A percentile compares a stretch with the other conserved stretches of the same genome.
Conservation (phyloP, 2,797 vertebrate genomes). For the Coregonus sp. region DNA sequence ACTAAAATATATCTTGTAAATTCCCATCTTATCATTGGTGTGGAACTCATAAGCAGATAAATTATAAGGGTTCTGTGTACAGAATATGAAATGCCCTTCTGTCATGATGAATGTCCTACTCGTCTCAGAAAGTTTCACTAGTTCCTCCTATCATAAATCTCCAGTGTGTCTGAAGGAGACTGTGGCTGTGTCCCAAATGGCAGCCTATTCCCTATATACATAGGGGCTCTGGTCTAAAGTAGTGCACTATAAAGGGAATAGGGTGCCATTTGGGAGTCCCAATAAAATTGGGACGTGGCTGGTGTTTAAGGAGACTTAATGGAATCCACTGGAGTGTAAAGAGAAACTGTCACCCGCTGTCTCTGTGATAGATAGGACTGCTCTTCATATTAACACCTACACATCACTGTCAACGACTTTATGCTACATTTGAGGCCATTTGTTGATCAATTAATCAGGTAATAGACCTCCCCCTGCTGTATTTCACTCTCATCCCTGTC, state of each 20-base stretch:
- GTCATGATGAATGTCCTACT: slow-evolving; percentile 39
- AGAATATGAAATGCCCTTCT: slow-evolving; percentile 45
- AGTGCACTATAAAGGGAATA: not conserved
- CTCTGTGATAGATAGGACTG: slow-evolving; percentile 52
- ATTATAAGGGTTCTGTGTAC: slow-evolving; percentile 32
- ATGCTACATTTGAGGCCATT: slow-evolving; percentile 35
- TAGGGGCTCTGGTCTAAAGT: not conserved
- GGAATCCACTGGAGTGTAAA: slow-evolving; percentile 63
- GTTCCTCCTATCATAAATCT: not conserved
- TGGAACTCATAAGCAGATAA: slow-evolving; percentile 1
- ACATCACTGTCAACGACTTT: slow-evolving; percentile 46
- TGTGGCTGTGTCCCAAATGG: not conserved
- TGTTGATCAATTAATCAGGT: slow-evolving; percentile 62
- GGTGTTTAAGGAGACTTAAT: slow-evolving; percentile 59
- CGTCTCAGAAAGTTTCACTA: slow-evolving; percentile 48
- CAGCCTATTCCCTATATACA: not conserved
- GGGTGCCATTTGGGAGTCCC: not conserved
- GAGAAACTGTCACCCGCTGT: slow-evolving; percentile 50
- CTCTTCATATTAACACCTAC: slow-evolving; percentile 52
- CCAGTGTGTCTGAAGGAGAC: not conserved
- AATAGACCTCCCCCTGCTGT: slow-evolving; percentile 48
- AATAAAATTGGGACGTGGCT: not conserved
- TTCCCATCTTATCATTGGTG: slow-evolving; percentile 30
- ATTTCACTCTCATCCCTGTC: not conserved
- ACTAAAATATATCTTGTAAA: not conserved